These are phyloP conservation scores for Rapana venosa DNA, from an alignment of 2,888 invertebrate species.

Conservation along the genomic window DNA sequence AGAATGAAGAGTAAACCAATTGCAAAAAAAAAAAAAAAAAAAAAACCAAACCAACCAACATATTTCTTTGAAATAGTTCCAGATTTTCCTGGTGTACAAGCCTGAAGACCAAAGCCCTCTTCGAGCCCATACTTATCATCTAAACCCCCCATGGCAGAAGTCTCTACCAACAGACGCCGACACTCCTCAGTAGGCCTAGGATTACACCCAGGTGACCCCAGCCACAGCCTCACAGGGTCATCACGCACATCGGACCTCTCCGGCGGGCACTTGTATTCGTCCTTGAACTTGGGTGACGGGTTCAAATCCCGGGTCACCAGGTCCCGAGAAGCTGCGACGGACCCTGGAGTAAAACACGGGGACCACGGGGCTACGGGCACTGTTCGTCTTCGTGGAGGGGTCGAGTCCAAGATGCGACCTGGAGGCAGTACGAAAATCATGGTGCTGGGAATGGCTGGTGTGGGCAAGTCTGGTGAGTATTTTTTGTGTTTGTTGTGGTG, in stretches of 20 bases:
- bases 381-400: no score
- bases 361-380: background rate
- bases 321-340: background rate
- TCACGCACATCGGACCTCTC: background rate
- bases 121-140: background rate
- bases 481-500: no score
- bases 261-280: background rate
- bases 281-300: background rate
- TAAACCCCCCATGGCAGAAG: background rate
- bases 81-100: no score
- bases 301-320: background rate
- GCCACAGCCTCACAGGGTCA: background rate
- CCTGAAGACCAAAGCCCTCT: no score
- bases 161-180: background rate
- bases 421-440: constrained; percentile 72
- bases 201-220: background rate
- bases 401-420: constrained; percentile 38
- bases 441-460: constrained; percentile 68
- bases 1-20: no score
- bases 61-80: no score
- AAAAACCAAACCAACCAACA: no score
- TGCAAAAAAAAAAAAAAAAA: no score
- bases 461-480: constrained; percentile 73
- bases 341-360: background rate
- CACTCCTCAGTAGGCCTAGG: constrained; percentile 12